Conservation (phyloP, 1,140 invertebrate genomes). For the Zaprionus gabonicus region DNA sequence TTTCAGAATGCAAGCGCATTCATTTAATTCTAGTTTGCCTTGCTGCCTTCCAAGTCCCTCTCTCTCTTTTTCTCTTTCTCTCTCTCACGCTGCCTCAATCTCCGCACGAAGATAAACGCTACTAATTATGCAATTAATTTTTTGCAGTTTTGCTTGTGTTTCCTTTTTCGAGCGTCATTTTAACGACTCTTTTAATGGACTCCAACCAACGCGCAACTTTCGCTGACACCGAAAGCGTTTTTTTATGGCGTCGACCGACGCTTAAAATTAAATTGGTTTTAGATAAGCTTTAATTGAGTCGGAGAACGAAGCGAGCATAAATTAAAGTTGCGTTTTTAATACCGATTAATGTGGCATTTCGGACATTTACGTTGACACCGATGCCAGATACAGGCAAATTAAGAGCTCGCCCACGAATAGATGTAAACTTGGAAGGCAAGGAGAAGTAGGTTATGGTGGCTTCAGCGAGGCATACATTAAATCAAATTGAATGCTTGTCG, state of each 20-base stretch:
- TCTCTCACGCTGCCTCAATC: background rate
- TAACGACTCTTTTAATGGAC: constrained; percentile 64
- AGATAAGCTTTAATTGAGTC: constrained; percentile 69
- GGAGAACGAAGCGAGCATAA: constrained; percentile 4
- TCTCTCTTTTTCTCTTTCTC: background rate
- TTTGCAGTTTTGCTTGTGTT: constrained; percentile 20
- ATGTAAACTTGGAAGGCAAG: background rate
- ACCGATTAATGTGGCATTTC: background rate
- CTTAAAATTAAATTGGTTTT: constrained; percentile 76
- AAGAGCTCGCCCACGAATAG: background rate
- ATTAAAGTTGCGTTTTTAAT: constrained; percentile 19
- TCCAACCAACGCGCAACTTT: constrained; percentile 33
- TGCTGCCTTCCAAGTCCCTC: background rate
- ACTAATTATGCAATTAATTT: constrained; percentile 77
- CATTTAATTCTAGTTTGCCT: background rate
- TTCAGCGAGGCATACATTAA: background rate
- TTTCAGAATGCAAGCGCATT: constrained; percentile 2
- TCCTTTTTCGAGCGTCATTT: constrained; percentile 33
- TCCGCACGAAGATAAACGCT: constrained; percentile 20
- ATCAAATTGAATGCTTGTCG: constrained; percentile 34
- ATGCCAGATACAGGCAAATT: background rate
- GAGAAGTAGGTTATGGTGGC: background rate
- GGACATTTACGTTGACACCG: background rate
- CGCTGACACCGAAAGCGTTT: constrained; percentile 17
- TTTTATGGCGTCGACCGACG: constrained; percentile 57